A percentile compares a stretch with the other conserved stretches of the same genome.
phyloP scores from a whole-genome alignment of 2,888 invertebrate genomes.

The Drosophila imparisetae region DNA sequence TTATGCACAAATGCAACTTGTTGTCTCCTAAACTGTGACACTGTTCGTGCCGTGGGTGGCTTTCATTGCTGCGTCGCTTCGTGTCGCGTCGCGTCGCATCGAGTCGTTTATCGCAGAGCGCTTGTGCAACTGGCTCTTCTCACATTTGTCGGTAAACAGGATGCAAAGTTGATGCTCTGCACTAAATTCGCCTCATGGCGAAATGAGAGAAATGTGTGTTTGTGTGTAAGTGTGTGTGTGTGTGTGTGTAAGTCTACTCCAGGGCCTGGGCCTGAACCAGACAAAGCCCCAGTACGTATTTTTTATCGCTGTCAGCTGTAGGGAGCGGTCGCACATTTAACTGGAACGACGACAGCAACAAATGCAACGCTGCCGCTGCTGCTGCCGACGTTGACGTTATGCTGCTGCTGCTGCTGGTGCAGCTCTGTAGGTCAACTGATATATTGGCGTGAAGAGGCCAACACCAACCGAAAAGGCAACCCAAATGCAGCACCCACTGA shows the following conservation, averaged over 20 bases:
- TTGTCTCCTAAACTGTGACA: background rate
- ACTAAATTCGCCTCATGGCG: constrained; percentile 51
- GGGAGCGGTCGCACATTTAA: constrained; percentile 35
- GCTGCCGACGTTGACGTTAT: constrained; percentile 12
- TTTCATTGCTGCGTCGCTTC: constrained; percentile 4
- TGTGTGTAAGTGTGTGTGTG: background rate
- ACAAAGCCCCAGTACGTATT: constrained; percentile 32
- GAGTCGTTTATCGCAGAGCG: constrained; percentile 57
- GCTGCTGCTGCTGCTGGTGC: constrained; percentile 17
- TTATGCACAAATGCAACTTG: background rate
- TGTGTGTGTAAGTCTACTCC: background rate
- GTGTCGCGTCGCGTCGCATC: constrained; percentile 31
- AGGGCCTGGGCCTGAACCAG: constrained; percentile 16
- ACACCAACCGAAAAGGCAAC: constrained; percentile 50
- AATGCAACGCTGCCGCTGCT: constrained; percentile 27
- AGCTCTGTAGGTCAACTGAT: constrained; percentile 74
- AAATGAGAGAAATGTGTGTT: constrained; percentile 43
- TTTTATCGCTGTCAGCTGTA: constrained; percentile 49
- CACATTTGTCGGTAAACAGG: constrained; percentile 61
- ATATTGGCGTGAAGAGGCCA: constrained; percentile 56
- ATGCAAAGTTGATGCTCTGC: constrained; percentile 55
- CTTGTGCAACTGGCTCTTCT: constrained; percentile 52
- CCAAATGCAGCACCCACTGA: constrained; percentile 52
- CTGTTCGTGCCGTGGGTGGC: constrained; percentile 11
- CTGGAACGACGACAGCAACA: constrained; percentile 48